phyloP scores from a whole-genome alignment of 2,888 invertebrate genomes.

The Hypsopygia costalis region DNA sequence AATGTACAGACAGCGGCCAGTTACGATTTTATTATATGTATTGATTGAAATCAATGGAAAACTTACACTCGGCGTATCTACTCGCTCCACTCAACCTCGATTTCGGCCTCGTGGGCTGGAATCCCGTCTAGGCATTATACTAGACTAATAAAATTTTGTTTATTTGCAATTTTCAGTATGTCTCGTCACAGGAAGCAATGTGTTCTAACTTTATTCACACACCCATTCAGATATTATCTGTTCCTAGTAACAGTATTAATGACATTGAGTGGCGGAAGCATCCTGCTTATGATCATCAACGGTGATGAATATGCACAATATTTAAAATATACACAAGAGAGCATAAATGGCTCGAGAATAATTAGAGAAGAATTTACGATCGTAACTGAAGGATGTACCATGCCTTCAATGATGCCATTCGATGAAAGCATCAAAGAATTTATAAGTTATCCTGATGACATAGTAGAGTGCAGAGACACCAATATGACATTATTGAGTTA shows the following conservation, averaged over 20 bases:
- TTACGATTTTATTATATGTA: too few relatives aligned
- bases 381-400: slow-evolving; percentile 81
- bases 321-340: neutral
- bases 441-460: slow-evolving; percentile 53
- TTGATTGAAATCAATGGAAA: too few relatives aligned
- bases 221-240: neutral
- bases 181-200: slow-evolving; percentile 10
- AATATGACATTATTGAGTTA: slow-evolving; percentile 23
- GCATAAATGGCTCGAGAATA: too few relatives aligned
- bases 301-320: slow-evolving; percentile 16
- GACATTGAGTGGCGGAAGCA: neutral
- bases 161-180: neutral
- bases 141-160: neutral
- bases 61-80: too few relatives aligned
- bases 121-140: too few relatives aligned
- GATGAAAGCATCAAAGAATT: slow-evolving; percentile 69
- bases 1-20: too few relatives aligned
- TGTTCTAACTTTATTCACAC: neutral
- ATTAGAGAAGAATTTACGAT: slow-evolving; percentile 50
- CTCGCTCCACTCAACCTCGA: too few relatives aligned
- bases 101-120: too few relatives aligned
- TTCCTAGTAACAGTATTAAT: neutral
- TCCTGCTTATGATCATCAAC: slow-evolving; percentile 29
- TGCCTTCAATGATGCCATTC: slow-evolving; percentile 80
- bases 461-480: slow-evolving; percentile 54